These are phyloP conservation scores for Hydra vulgaris DNA, from an alignment of 30 jellyfish, hydroid and myxozoan genomes.

Conservation along the genomic window DNA sequence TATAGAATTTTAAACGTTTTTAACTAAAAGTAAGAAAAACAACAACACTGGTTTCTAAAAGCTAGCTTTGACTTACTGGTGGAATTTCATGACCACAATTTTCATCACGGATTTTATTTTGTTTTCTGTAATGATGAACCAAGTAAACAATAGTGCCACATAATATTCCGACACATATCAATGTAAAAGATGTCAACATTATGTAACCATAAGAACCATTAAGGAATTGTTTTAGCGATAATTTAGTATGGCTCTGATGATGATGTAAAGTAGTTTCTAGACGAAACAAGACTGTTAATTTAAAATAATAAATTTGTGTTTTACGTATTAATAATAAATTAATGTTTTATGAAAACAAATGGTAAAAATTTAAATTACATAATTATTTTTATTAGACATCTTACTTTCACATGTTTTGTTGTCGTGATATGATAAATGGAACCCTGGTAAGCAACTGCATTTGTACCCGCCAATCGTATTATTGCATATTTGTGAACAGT, in stretches of 20 bases:
- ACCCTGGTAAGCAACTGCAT: conserved; percentile 31
- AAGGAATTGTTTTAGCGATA: neutral
- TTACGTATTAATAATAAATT: too few species aligned
- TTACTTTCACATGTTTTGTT: conserved; percentile 74
- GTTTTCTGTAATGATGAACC: conserved; percentile 9
- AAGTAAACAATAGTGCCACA: conserved; percentile 11
- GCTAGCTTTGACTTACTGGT: conserved; percentile 14
- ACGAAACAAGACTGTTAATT: neutral
- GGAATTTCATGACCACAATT: conserved; percentile 1
- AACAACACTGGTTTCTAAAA: neutral
- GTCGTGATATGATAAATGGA: conserved; percentile 9
- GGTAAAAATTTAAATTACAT: too few species aligned
- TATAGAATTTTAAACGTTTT: neutral
- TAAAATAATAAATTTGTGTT: too few species aligned
- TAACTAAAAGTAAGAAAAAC: neutral
- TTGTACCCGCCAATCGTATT: conserved; percentile 29
- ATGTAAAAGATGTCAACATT: conserved; percentile 4
- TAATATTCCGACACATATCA: neutral
- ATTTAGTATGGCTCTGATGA: neutral
- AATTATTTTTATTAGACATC: too few species aligned
- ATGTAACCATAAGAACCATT: neutral
- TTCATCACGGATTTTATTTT: neutral
- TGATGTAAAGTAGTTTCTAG: neutral
- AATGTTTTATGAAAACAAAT: too few species aligned
- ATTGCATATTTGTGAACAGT: conserved; percentile 17